A percentile compares a stretch with the other conserved stretches of the same genome.
Conservation (phyloP, 2,888 invertebrate species). For the Cremastobaeus sp. region DNA sequence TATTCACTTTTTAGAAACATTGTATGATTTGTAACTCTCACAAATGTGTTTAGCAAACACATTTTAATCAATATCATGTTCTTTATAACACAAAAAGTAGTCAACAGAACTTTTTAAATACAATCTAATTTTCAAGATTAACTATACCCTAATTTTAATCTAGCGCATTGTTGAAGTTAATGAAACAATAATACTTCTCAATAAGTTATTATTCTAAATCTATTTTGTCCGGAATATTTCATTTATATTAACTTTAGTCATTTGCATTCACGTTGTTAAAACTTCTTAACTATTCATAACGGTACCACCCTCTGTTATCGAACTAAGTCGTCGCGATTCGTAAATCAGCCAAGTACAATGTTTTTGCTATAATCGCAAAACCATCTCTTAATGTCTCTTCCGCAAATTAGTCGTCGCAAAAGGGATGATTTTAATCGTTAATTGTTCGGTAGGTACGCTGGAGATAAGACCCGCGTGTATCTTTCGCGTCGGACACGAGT, state of each 20-base stretch:
- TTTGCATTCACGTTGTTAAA: slow-evolving; percentile 24
- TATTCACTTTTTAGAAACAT: no score
- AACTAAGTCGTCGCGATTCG: slow-evolving; percentile 44
- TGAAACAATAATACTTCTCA: no score
- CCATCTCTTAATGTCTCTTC: slow-evolving; percentile 45
- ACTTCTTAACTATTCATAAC: slow-evolving; percentile 43
- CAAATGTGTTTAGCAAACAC: no score
- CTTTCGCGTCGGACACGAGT: slow-evolving; percentile 61
- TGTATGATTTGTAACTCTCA: no score
- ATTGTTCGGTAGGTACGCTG: slow-evolving; percentile 56
- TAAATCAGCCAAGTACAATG: slow-evolving; percentile 37
- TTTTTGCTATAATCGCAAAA: slow-evolving; percentile 41
- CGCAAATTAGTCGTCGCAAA: slow-evolving; percentile 51
- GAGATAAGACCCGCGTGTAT: slow-evolving; percentile 61
- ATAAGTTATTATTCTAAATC: no score
- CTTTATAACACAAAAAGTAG: no score
- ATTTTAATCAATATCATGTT: no score
- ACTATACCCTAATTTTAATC: no score
- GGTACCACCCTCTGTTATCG: slow-evolving; percentile 29
- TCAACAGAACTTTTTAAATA: no score
- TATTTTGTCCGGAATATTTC: slow-evolving; percentile 27
- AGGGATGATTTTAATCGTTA: slow-evolving; percentile 45
- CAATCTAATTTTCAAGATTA: no score
- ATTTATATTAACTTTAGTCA: slow-evolving; percentile 41
- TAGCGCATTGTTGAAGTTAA: no score